Evolutionary conservation across 2,797 vertebrate genomes (phyloP), one percentile per base, ranked within the genome.

Genomic region (Heteromormyrus szaboi): DNA sequence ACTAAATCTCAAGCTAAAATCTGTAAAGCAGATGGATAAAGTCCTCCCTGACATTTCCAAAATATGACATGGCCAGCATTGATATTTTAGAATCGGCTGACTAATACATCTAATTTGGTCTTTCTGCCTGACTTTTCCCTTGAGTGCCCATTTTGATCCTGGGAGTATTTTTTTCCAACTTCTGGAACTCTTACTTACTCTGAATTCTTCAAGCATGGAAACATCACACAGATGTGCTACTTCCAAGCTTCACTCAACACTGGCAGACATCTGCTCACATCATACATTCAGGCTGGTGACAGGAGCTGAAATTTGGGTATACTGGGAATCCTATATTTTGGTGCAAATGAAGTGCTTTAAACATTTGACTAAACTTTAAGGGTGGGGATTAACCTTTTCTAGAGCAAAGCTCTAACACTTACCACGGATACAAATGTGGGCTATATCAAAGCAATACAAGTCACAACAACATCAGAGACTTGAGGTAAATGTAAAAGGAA

Each of bases 61-160:
- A 79, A 46, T n/a, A 79, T 79, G 37, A 79, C 72, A 79, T 79
- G 72, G 12, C 72, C 72, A 79, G 72, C 72, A 79, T 2, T 79
- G 72, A 46, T 79, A 79, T 79, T 79, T 79, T 44, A 79, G 17
- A 41, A 44, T 79, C 19, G 72, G 41, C 72, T 79, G 72, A 79
- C 72, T 79, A 79, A 79, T 79, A n/a, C 41, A 7, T 79, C 72
- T 79, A 79, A 79, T 79, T 41, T 79, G 72, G 72, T 79, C 72
- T 44, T 79, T 41, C 41, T 79, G 41, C 72, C 41, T 41, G 72
- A 14, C 37, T 44, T 44, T 46, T 79, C 72, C 72, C 72, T 9
- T 46, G 72, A 79, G 72, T 79, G 6, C 14, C 37, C 41, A 46
- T 46, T 79, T 41, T 79, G 33, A 79, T 79, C 72, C 17, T 44